Conservation (phyloP, 2,797 vertebrate species). For the Catharus ustulatus region DNA sequence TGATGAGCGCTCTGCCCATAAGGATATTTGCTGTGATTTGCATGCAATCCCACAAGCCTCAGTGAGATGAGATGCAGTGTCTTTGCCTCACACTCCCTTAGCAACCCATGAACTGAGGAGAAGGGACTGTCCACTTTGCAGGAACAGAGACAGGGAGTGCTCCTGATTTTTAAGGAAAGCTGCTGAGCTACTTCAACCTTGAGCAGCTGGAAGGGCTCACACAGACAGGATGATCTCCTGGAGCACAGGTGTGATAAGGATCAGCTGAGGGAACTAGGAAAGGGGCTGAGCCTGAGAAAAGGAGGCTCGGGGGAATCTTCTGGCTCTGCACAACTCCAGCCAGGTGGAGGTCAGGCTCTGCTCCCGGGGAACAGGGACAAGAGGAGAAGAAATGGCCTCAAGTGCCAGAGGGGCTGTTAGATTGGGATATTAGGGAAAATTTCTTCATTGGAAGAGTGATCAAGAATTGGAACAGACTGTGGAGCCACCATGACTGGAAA, state of each 20-base stretch:
- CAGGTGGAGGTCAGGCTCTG: background rate
- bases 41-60: background rate
- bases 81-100: background rate
- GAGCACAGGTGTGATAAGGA: background rate
- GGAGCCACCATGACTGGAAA: background rate
- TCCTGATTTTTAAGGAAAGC: background rate
- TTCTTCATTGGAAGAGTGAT: background rate
- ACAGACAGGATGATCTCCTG: background rate
- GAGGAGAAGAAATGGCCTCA: background rate
- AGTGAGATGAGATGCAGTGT: background rate
- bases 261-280: accelerated
- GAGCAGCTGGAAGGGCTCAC: background rate
- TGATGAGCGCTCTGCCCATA: background rate
- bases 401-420: background rate
- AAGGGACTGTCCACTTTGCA: background rate
- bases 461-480: background rate
- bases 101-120: background rate
- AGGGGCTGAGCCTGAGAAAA: background rate
- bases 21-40: background rate
- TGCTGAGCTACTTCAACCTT: background rate
- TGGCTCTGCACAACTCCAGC: background rate
- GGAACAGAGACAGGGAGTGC: background rate
- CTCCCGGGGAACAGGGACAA: background rate
- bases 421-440: background rate
- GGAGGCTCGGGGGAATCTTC: background rate